Base-by-base conservation (phyloP, 2,113 vertebrate genomes). In the Mionectes macconnelli region DNA sequence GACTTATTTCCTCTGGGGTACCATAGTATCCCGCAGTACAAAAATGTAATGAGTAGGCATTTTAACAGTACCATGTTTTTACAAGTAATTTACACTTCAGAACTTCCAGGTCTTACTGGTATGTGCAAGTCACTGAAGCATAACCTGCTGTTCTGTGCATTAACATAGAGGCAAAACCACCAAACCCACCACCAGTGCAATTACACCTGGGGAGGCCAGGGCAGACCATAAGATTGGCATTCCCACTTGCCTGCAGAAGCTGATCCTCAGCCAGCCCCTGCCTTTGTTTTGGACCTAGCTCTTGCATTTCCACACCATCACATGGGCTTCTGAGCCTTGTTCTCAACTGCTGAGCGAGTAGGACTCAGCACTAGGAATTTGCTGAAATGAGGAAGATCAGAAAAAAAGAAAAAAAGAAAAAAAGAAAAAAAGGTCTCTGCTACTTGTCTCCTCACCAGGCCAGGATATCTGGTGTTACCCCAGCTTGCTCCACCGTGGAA, bases 401-500 rank as follows among this genome's bases (percentile, higher is more conserved):
- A 4, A 35, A n/a, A 82, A 44, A 45, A n/a, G n/a, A n/a, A n/a
- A n/a, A n/a, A n/a, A n/a, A n/a, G n/a, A n/a, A n/a, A n/a, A n/a
- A n/a, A n/a, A n/a, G n/a, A n/a, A 16, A 53, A 62, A 40, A 45
- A 7, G 8, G 2, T 55, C 6, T 39, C 33, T 39, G 28, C 17
- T 0, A 1, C 21, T 35, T 40, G 13, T 12, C 10, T 45, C 7
- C 24, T 30, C n/a, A 30, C 30, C 2, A 30, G 56, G 13, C 9
- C 33, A 11, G 39, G 63, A 19, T 0, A 1, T 21, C 30, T 1
- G 0, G 21, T 0, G 0, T 59, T 47, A 47, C 0, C 0, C 19
- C 31, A 59, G 27, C 20, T 81, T 53, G 31, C 14, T 57, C 25
- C 23, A 30, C 56, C 14, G 21, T 8, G 24, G 56, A 24, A 3